These are phyloP conservation scores for Probosciger aterrimus DNA, from an alignment of 2,113 vertebrate genomes.

Conservation along the genomic window DNA sequence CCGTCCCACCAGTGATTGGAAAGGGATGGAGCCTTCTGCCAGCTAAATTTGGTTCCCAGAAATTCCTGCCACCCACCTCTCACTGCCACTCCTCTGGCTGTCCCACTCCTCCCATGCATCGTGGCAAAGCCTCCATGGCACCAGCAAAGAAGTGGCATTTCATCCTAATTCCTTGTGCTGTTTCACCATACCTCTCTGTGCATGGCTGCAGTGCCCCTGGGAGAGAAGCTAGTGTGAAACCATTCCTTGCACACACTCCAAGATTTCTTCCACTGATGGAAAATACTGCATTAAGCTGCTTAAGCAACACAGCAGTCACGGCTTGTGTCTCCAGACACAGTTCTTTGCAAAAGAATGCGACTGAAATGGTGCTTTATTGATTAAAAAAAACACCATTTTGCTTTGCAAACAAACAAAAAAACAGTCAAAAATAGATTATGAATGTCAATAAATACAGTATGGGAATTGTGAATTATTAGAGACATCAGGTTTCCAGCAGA, in stretches of 20 bases:
- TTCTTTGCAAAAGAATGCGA: conserved; percentile 17
- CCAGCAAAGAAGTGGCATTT: background rate
- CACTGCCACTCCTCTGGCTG: background rate
- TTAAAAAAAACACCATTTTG: background rate
- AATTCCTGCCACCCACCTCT: background rate
- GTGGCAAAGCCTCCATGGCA: accelerated
- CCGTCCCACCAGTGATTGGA: accelerated
- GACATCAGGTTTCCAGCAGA: conserved; percentile 61
- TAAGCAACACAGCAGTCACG: background rate
- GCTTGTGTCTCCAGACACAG: background rate
- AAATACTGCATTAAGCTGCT: background rate
- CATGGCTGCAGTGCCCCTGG: background rate
- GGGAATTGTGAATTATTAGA: conserved; percentile 55
- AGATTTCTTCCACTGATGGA: background rate
- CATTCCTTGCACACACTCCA: background rate
- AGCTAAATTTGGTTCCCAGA: background rate
- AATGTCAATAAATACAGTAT: conserved; percentile 44
- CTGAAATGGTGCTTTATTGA: conserved; percentile 43
- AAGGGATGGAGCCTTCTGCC: background rate
- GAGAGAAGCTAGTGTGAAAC: background rate
- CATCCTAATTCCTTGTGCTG: background rate
- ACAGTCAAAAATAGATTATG: conserved; percentile 2
- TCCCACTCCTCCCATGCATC: background rate
- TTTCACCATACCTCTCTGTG: background rate
- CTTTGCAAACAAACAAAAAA: background rate